Evolutionary conservation across 92 coral and sea anemone species (phyloP), one percentile per base, ranked within the genome.

Genomic region (Micromussa lordhowensis): DNA sequence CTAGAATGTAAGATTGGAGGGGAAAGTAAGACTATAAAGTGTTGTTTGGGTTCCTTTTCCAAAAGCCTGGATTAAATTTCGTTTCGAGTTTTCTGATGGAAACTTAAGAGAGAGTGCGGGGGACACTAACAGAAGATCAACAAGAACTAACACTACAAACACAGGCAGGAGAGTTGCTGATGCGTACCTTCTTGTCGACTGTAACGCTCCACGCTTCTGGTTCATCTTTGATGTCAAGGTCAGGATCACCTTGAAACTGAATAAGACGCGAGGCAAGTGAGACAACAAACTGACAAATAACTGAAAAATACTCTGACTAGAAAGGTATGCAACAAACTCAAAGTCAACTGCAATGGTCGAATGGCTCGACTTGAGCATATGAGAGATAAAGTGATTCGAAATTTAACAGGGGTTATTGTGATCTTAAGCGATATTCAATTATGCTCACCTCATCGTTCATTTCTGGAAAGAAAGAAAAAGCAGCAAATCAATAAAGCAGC

Each of bases 141-240:
- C 70, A 18, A 49, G 16, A 28, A 77, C 32, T 59, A 59, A 28
- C 17, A 48, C 51, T 44, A 44, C 15, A 14, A 35, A 5, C 38
- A 53, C 9, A 51, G 31, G 38, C 2, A 36, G 3, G 32, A 71
- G n/a, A 40, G 22, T 73, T 22, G 5, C 59, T 17, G 40, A 22
- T 44, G 44, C 4, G 11, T 55, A 95, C 98, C 95, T 94, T 93
- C 70, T 93, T 96, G 14, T 98, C 99, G 22, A 96, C 96, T 21
- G 98, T 96, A 40, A 94, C 94, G 79, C 94, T 96, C 99, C 99
- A 98, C 38, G 99, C 98, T 74, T 96, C 99, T 18, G 99, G 96
- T 92, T 98, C 99, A 34, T 94, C 98, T 70, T 93, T 96, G 63
- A 96, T 88, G 84, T 97, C 99, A 48, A 97, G 92, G 63, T 96